Percentiles rank a stretch among this genome's conserved stretches.
These are phyloP conservation scores for Trichosurus vulpecula DNA, from an alignment of 2,797 vertebrate species.

Conservation along the genomic window DNA sequence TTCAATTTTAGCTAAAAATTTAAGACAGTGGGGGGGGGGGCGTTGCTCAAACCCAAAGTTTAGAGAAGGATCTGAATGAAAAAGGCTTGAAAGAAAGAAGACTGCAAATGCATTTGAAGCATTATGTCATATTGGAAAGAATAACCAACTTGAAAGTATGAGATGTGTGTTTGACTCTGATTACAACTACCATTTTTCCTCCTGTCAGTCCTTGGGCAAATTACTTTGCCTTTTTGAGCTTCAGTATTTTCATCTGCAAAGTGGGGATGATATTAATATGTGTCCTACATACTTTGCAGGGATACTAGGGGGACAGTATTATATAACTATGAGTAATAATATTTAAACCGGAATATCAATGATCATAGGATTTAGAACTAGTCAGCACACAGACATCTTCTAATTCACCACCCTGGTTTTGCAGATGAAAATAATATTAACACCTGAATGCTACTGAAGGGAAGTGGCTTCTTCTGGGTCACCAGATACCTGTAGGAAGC, in stretches of 20 bases:
- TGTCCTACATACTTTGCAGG: background rate
- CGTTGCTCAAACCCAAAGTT: background rate
- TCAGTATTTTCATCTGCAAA: background rate
- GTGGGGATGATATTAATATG: background rate
- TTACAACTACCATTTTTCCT: background rate
- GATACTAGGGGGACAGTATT: background rate
- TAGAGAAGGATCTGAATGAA: background rate
- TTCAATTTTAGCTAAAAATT: background rate
- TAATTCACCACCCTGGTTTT: background rate
- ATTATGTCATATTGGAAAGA: background rate
- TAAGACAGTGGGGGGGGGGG: too few relatives aligned
- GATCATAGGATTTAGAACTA: background rate
- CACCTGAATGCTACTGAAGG: background rate
- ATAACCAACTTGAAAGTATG: background rate
- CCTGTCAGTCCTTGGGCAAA: background rate
- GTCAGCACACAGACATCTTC: background rate
- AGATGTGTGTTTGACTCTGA: background rate
- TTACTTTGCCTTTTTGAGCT: accelerated
- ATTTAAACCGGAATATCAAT: background rate
- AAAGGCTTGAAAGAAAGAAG: background rate
- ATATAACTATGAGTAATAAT: background rate
- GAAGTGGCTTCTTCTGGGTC: background rate
- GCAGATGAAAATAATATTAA: background rate
- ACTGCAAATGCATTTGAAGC: background rate
- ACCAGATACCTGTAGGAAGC: too few relatives aligned